phyloP scores from a whole-genome alignment of 1,140 invertebrate species.

The Steinernema khuongi region DNA sequence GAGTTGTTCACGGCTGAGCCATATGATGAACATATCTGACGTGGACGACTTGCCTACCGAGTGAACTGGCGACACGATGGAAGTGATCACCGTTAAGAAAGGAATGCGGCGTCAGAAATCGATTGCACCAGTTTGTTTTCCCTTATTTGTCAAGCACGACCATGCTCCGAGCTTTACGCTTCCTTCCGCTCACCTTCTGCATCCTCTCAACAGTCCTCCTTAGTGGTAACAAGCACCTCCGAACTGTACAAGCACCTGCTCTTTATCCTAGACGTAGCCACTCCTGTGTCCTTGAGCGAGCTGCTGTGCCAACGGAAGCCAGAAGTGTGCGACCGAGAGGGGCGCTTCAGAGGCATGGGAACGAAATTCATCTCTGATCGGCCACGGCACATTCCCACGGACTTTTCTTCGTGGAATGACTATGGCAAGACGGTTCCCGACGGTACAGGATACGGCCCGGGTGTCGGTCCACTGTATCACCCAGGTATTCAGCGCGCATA shows the following conservation, averaged over 20 bases:
- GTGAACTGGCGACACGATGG: no score
- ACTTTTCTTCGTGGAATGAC: slow-evolving; percentile 19
- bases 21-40: no score
- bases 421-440: slow-evolving; percentile 15
- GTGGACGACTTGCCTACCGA: no score
- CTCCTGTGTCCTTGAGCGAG: background rate
- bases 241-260: background rate
- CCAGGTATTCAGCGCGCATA: slow-evolving; percentile 5
- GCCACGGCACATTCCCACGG: background rate
- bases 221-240: no score
- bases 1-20: no score
- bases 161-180: background rate
- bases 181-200: background rate
- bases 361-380: background rate
- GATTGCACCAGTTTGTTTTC: background rate
- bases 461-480: slow-evolving; percentile 13
- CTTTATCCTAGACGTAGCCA: background rate
- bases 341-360: background rate
- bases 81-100: background rate
- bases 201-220: no score
- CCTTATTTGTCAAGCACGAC: background rate
- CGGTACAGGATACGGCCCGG: slow-evolving; percentile 22
- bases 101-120: background rate
- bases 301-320: background rate
- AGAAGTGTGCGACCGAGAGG: background rate